Conservation (phyloP, 2,797 vertebrate genomes). For the Myiotriccus ornatus region DNA sequence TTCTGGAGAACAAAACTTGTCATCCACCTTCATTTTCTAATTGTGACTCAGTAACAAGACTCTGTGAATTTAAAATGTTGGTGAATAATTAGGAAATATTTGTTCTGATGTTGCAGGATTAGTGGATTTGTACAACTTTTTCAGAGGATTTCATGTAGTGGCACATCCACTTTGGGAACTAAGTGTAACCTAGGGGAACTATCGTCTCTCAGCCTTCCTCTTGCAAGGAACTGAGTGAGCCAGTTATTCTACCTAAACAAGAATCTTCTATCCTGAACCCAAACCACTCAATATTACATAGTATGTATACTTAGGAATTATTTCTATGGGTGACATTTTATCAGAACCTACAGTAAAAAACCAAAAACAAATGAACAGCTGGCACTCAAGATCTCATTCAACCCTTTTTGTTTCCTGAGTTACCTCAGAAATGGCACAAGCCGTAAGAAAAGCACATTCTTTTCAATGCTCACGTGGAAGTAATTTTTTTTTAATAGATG, state of each 20-base stretch:
- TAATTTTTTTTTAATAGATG: slow-evolving; percentile 21
- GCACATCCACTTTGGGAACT: background rate
- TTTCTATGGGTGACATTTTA: background rate
- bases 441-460: background rate
- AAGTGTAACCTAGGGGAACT: background rate
- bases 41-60: background rate
- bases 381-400: background rate
- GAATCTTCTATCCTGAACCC: background rate
- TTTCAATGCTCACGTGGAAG: background rate
- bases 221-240: background rate
- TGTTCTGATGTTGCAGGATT: background rate
- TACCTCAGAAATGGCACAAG: background rate
- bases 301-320: background rate
- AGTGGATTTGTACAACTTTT: background rate
- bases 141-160: background rate
- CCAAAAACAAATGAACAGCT: background rate
- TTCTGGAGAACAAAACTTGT: background rate
- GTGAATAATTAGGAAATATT: background rate
- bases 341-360: background rate
- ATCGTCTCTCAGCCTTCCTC: background rate
- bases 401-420: background rate
- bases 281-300: background rate
- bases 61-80: background rate
- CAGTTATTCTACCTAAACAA: background rate
- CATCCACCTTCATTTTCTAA: background rate